Base-by-base conservation (phyloP, 1,140 invertebrate genomes). In the Trissolcus basalis region DNA sequence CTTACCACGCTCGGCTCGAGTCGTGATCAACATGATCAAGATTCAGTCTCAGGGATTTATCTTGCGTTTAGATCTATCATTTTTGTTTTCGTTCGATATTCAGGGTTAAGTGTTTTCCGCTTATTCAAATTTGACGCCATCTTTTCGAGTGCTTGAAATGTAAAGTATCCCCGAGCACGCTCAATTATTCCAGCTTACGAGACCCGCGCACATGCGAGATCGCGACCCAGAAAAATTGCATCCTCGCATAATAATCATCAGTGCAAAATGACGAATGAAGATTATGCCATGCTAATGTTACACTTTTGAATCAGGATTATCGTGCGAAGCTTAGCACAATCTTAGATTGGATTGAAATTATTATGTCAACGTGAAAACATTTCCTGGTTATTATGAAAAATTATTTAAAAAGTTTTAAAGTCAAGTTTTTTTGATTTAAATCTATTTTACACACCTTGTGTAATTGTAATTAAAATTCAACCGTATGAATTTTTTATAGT, bases 21-120 rank as follows among this genome's bases (percentile, higher is more conserved):
- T 69, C 65, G 73, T 70, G 73, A 76, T 65, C 61, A 65, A 77
- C 67, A 77, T 67, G 73, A 77, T 77, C 70, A 77, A 70, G 73
- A 77, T 67, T 77, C 67, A 49, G 61, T 27, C 35, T 35, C 36
- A 60, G 36, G 56, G n/a, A 71, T 71, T 71, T 77, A 77, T 71
- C 67, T 55, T 35, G 12, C 50, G 55, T 56, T 77, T 76, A 70
- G 64, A 76, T 76, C 72, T 76, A 69, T 76, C 60, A 69, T 69
- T 76, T 70, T 76, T 65, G 70, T 76, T 67, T 45, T 43, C 39
- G 56, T 70, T 76, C 67, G 64, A 69, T 76, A 76, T 76, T 76
- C 72, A 76, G 72, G 72, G 72, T 64, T 76, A 76, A 69, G 53
- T 65, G 58, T 68, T 73, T 74, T 63, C 47, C 50, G 53, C 53